Evolutionary conservation across 1,140 invertebrate species (phyloP), one percentile per base, ranked within the genome.

Genomic region (Scaptomyza hsui): DNA sequence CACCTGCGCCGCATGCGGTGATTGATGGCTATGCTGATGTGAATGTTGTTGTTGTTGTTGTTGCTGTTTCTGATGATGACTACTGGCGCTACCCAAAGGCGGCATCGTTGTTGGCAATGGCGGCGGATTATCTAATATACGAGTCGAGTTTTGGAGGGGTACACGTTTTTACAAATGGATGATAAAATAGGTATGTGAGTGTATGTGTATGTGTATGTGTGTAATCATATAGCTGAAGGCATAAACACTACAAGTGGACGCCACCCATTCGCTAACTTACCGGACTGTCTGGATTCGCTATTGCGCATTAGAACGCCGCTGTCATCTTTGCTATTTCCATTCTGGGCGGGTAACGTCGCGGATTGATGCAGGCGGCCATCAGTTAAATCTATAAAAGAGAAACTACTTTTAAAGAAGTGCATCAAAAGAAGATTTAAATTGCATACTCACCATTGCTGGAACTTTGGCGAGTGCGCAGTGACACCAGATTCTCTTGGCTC

Each of bases 51-150:
- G 69, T 12, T 88, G 71, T 26, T 70, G 52, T 26, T 72, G 24
- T 21, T 68, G 79, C 32, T 37, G 32, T 37, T 42, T 42, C 18
- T 48, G 51, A 63, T 78, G 72, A 55, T 75, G 75, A 45, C 59
- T 49, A 57, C 29, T 72, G 21, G 60, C 51, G 61, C 79, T 78
- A 63, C 85, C 85, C 59, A 89, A 63, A 3, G 90, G 91, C 64
- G 90, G 91, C 83, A 91, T 90, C 55, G 91, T 90, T 47, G 90
- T 79, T 69, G 91, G 90, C 75, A 91, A 81, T 75, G 91, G 90
- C 72, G 91, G 90, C 73, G 91, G 89, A 82, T 91, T 89, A 75
- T 91, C 89, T 91, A 85, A 73, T 71, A 61, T 73, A 62, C 47
- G 45, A 41, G 24, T 51, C 55, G 64, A 70, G 19, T 63, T 63